Evolutionary conservation across 1,140 invertebrate genomes (phyloP).

Genomic region (Papilio polyxenes): DNA sequence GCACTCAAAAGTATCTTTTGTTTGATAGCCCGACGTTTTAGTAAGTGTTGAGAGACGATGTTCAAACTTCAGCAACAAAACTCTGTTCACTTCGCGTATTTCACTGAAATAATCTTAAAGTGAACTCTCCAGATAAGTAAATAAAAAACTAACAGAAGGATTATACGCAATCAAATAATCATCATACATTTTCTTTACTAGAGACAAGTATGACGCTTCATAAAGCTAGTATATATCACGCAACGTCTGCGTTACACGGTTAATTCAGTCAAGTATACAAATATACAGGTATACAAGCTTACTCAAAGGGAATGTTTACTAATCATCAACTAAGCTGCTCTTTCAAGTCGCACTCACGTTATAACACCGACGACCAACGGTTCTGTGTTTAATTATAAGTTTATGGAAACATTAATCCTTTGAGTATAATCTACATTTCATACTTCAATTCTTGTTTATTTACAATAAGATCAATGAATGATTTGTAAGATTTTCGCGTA

Average conservation of each 20-base stretch:
- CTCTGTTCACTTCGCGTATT: background rate
- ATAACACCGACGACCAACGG: background rate
- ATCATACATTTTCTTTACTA: background rate
- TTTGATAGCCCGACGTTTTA: background rate
- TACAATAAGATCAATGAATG: too few relatives aligned
- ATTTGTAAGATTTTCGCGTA: too few relatives aligned
- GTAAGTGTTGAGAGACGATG: background rate
- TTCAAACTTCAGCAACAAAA: conserved; percentile 1
- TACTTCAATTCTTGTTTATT: background rate
- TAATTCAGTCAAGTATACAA: background rate
- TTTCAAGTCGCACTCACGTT: conserved; percentile 12
- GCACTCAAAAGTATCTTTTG: conserved; percentile 1
- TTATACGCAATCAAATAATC: background rate
- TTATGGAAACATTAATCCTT: background rate
- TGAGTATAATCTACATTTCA: background rate
- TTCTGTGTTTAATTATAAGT: background rate
- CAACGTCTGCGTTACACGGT: conserved; percentile 1
- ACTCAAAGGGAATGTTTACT: conserved; percentile 22
- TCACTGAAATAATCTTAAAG: background rate
- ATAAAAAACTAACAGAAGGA: background rate
- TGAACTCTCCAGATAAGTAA: background rate
- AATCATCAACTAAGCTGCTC: conserved; percentile 14
- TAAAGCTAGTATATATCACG: background rate
- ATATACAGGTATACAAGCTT: background rate
- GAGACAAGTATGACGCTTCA: background rate